Evolutionary conservation across 1,140 invertebrate species (phyloP).

Genomic region (Hyles euphorbiae): DNA sequence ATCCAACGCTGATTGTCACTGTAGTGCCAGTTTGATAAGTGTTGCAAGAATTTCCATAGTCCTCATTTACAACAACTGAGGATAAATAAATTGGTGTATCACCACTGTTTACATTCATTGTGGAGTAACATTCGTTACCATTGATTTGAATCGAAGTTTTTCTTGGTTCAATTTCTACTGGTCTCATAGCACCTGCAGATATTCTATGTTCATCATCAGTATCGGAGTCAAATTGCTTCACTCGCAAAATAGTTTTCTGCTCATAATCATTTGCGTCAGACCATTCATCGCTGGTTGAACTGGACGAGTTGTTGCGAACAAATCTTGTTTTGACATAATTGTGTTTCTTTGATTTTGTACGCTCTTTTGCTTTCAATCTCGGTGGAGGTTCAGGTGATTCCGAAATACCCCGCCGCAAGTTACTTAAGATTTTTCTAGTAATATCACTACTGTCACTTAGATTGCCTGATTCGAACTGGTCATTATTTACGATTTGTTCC

Average conservation of each 20-base stretch:
- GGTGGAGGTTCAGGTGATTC: slow-evolving; percentile 69
- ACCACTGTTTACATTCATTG: slow-evolving; percentile 77
- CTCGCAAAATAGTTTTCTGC: slow-evolving; percentile 59
- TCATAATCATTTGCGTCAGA: slow-evolving; percentile 66
- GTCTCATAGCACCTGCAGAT: slow-evolving; percentile 34
- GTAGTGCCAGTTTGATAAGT: slow-evolving; percentile 72
- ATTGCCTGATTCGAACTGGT: slow-evolving; percentile 49
- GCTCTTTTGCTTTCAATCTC: slow-evolving; percentile 58
- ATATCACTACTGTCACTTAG: slow-evolving; percentile 68
- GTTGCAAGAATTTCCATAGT: slow-evolving; percentile 54
- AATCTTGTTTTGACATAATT: slow-evolving; percentile 73
- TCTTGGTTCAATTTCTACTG: slow-evolving; percentile 68
- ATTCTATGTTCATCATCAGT: slow-evolving; percentile 50
- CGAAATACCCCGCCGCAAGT: slow-evolving; percentile 55
- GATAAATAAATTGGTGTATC: slow-evolving; percentile 80
- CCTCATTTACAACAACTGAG: slow-evolving; percentile 80
- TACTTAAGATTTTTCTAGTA: slow-evolving; percentile 52
- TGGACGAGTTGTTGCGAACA: slow-evolving; percentile 61
- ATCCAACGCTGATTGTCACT: slow-evolving; percentile 76
- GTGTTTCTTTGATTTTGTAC: slow-evolving; percentile 57
- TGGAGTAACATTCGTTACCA: slow-evolving; percentile 82
- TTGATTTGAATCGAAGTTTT: slow-evolving; percentile 87
- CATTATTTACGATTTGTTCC: slow-evolving; percentile 1
- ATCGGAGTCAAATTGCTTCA: slow-evolving; percentile 73
- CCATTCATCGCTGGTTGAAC: slow-evolving; percentile 68